Evolutionary conservation across 2,888 invertebrate genomes (phyloP), one percentile per base, ranked within the genome.

Genomic region (Drosophila heteroneura): DNA sequence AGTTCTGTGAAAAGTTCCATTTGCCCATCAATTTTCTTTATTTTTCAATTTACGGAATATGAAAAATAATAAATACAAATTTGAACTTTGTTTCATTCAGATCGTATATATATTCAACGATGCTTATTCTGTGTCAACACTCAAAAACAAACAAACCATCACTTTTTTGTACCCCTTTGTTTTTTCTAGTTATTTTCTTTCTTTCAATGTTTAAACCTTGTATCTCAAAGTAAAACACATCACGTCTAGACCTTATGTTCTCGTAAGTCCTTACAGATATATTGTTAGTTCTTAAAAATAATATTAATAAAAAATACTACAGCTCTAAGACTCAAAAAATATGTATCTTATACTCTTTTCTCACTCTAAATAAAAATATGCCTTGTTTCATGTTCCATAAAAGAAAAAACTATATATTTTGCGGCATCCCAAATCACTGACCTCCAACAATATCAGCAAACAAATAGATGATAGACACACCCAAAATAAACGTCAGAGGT

Each of bases 1-100:
- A 70, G 69, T 67, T 85, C 76, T 74, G 62, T 70, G 71, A 51
- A 64, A 77, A 71, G 71, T 77, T 79, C 58, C 71, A 72, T 58
- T 51, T 75, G n/a, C 41, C 37, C 70, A 75, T 82, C 75, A 67
- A 84, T 74, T 74, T 62, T 53, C 10, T 19, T 28, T 61, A 69
- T 67, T 59, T 65, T 39, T 41, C n/a, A 32, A 53, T 32, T 52
- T 39, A 33, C 47, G 56, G 5, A 22, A 54, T 41, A 63, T 53
- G 32, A 30, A 39, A 49, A 57, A 59, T 19, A 49, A 49, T 9
- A 51, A 49, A 54, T 16, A 61, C 28, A 63, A 56, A 30, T 68
- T 63, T 22, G 58, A 57, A 56, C 49, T 60, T 70, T 57, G 37
- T 58, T 64, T 60, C 49, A 53, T 65, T 62, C 56, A 67, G 47